Conservation (phyloP, 1,140 invertebrate genomes). For the Lysiphlebus fabarum region DNA sequence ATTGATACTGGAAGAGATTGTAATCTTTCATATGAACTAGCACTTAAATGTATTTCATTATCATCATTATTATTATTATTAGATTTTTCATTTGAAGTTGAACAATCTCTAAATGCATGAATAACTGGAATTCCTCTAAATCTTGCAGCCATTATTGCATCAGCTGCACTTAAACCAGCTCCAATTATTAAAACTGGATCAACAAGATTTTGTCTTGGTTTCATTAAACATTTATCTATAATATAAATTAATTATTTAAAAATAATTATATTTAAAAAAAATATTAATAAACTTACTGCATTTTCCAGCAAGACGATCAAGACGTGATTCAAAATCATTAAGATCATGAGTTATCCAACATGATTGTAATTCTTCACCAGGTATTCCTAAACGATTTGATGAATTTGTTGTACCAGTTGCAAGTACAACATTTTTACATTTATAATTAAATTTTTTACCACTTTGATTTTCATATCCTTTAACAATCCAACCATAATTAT, state of each 20-base stretch:
- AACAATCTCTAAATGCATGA: slow-evolving; percentile 69
- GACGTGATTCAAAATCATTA: slow-evolving; percentile 61
- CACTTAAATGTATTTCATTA: slow-evolving; percentile 28
- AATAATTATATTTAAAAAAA: no score
- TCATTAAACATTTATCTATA: slow-evolving; percentile 24
- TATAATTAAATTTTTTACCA: slow-evolving; percentile 51
- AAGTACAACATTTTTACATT: slow-evolving; percentile 67
- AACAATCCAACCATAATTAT: slow-evolving; percentile 56
- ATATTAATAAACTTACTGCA: slow-evolving; percentile 26
- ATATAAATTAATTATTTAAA: not conserved
- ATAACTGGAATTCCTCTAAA: slow-evolving; percentile 64
- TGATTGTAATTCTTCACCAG: slow-evolving; percentile 57
- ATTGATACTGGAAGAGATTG: slow-evolving; percentile 70
- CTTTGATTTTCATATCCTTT: slow-evolving; percentile 54
- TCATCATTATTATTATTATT: slow-evolving; percentile 22
- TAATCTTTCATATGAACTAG: slow-evolving; percentile 35
- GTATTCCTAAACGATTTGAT: slow-evolving; percentile 68
- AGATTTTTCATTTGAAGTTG: slow-evolving; percentile 26
- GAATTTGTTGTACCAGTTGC: slow-evolving; percentile 77
- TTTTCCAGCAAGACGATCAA: slow-evolving; percentile 46
- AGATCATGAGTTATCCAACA: slow-evolving; percentile 62
- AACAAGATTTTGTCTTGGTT: slow-evolving; percentile 26
- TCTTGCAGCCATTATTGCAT: slow-evolving; percentile 75
- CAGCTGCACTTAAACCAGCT: slow-evolving; percentile 82
- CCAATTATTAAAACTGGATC: slow-evolving; percentile 72